These are phyloP conservation scores for Rhadinocentrus ornatus DNA, from an alignment of 2,797 vertebrate species.

Conservation along the genomic window DNA sequence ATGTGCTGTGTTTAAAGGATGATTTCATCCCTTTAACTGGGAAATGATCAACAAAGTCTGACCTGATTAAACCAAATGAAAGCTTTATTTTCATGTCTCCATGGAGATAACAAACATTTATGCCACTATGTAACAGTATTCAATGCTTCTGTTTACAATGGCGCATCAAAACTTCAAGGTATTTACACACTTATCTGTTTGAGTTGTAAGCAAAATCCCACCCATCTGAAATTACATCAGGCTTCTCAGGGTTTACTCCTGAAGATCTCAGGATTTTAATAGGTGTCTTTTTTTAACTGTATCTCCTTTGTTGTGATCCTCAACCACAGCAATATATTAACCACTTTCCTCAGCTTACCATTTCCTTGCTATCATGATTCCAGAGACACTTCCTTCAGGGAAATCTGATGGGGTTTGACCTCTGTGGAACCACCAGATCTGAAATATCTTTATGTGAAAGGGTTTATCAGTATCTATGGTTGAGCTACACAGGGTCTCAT, in stretches of 20 bases:
- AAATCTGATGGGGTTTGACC: slow-evolving; percentile 19
- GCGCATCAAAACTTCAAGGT: not conserved
- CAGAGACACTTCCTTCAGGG: not conserved
- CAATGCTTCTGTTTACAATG: not conserved
- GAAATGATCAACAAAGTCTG: slow-evolving; percentile 12
- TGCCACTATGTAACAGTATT: not conserved
- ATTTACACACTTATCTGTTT: not conserved
- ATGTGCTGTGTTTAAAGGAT: slow-evolving; percentile 3
- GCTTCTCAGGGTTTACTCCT: not conserved
- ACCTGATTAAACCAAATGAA: slow-evolving; percentile 1
- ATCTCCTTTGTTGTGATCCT: not conserved
- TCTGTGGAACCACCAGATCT: not conserved
- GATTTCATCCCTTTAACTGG: slow-evolving; percentile 26
- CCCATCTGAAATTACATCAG: too few species aligned
- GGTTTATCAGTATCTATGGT: not conserved
- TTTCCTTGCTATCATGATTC: not conserved
- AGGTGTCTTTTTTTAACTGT: not conserved
- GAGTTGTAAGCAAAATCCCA: not conserved
- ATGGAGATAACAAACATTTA: not conserved
- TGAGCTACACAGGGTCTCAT: not conserved
- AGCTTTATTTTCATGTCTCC: not conserved
- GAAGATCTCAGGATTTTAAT: not conserved
- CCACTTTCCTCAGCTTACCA: not conserved
- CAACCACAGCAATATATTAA: not conserved
- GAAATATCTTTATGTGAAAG: slow-evolving; percentile 18